Evolutionary conservation across 2,888 invertebrate genomes (phyloP), one percentile per base, ranked within the genome.

Genomic region (Drosophila pullipes): DNA sequence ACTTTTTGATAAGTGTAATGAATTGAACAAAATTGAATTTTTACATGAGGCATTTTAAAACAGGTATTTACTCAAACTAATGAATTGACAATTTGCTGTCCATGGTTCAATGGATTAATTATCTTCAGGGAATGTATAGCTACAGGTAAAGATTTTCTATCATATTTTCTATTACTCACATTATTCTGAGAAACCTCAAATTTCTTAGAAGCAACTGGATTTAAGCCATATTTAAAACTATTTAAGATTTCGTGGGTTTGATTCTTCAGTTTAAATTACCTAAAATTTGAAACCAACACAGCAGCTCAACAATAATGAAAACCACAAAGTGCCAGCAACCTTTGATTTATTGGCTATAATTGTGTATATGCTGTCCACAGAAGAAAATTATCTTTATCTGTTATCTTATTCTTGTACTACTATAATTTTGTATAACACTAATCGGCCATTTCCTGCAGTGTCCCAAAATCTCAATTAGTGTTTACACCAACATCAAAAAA

Each of bases 401-500:
- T n/a, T 41, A 35, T 52, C 9, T 22, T 37, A 31, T n/a, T 28
- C 61, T 57, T 49, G 18, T 35, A 49, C 55, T 44, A 50, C 57
- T 49, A 47, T 62, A 62, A 68, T 68, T 82, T 68, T 73, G n/a
- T 64, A 47, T 37, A 39, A 52, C n/a, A 39, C 50, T 58, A 65
- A 66, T 66, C 66, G 25, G 33, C 22, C 25, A 28, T 67, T 71
- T 67, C 78, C 82, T 58, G 55, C 61, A 57, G 55, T 67, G 54
- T 69, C 37, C 54, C n/a, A 64, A 66, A 68, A 59, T 60, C 76
- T 72, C 58, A 83, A 90, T 90, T 88, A 76, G 67, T 61, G 72
- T 47, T 54, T 69, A 59, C 53, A 63, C 53, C 25, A 71, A 77
- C 65, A 68, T 63, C 9, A 59, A 50, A 47, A 63, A 66, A 65